These are phyloP conservation scores for Cataglyphis altisquamis DNA, from an alignment of 2,888 invertebrate genomes.

Conservation along the genomic window DNA sequence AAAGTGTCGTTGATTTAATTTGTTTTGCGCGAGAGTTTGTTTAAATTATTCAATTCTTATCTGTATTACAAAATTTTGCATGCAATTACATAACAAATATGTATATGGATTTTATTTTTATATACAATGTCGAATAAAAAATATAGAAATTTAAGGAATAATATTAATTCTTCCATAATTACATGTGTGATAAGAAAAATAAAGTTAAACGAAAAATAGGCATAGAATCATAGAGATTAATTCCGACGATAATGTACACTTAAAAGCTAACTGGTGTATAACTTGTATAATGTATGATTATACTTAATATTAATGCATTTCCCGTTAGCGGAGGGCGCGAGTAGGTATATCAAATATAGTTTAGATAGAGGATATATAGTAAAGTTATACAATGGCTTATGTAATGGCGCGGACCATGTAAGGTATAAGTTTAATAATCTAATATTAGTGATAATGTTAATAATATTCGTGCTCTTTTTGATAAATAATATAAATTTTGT, in stretches of 20 bases:
- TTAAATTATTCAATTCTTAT: neutral
- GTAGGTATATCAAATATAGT: neutral
- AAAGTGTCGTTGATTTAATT: neutral
- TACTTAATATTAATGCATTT: neutral
- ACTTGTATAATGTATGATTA: slow-evolving; percentile 15
- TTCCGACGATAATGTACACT: neutral
- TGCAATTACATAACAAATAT: neutral
- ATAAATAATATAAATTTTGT: neutral
- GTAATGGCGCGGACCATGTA: neutral
- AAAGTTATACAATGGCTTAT: slow-evolving; percentile 7
- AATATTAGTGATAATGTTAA: neutral
- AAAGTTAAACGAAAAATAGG: neutral
- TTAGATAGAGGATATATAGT: neutral
- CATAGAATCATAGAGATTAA: neutral
- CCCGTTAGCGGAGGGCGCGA: neutral
- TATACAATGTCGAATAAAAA: neutral
- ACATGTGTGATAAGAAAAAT: neutral
- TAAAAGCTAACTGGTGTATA: neutral
- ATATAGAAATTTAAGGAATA: neutral
- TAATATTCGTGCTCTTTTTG: neutral
- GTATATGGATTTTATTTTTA: neutral
- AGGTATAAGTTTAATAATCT: slow-evolving; percentile 1
- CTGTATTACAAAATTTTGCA: neutral
- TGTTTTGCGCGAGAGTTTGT: neutral
- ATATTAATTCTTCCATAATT: too few relatives aligned